Evolutionary conservation across 2,797 vertebrate genomes (phyloP), one percentile per base, ranked within the genome.

Genomic region (Notolepis coatsorum): DNA sequence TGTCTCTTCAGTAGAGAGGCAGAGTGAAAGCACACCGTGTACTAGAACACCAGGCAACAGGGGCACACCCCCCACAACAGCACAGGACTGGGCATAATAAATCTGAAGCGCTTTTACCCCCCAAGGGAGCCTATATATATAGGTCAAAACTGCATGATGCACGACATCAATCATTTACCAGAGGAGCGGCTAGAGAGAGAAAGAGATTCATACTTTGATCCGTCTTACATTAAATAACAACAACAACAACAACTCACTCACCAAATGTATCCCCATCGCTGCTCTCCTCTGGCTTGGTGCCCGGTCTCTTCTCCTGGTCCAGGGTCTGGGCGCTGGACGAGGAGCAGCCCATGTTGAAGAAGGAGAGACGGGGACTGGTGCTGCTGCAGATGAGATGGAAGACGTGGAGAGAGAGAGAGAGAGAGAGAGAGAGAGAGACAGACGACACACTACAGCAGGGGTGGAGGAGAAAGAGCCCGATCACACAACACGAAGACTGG

Each of bases 291-390:
- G 90, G 87, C 77, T 92, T 93, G n/a, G 84, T 88, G 9, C 88
- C 87, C 9, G 92, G 92, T 81, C 78, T 89, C 65, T 92, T 90
- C 73, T 92, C 92, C 46, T 92, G 89, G 27, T 92, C 88, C 3
- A 91, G 75, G n/a, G 81, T 87, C 79, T 93, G 91, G 12, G 90
- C 78, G 57, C 90, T 92, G 70, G 91, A 93, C 21, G 92, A 93
- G 13, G 92, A 93, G 69, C 92, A 93, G 10, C 92, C 92, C 92
- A 93, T 93, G 56, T 78, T 72, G 27, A 35, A 23, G n/a, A 39
- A 54, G 9, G 4, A 13, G 4, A 18, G 15, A 42, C 7, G 20
- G n/a, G 42, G 6, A 42, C 43, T 18, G 38, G 23, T n/a, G 27
- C 7, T 12, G 8, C 15, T 33, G 24, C 7, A 62, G 41, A 23